A percentile compares a stretch with the other conserved stretches of the same genome.
Conservation (phyloP, 1,140 invertebrate species). For the Drosophila bocki region DNA sequence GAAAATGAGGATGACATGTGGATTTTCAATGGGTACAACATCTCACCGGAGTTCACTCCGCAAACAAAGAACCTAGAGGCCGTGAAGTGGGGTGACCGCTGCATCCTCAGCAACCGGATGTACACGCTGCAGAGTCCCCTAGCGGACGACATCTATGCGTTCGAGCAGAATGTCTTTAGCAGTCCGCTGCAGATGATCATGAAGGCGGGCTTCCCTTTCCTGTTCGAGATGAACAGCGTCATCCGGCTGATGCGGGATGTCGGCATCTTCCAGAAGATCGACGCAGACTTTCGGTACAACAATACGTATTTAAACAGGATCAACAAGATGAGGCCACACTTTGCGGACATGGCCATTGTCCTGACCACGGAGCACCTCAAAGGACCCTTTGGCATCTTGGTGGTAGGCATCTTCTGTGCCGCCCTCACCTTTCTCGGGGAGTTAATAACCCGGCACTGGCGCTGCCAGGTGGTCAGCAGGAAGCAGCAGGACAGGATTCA, state of each 20-base stretch:
- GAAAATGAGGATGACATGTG: slow-evolving; percentile 85
- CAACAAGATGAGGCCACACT: slow-evolving; percentile 66
- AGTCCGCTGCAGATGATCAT: slow-evolving; percentile 86
- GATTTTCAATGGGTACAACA: slow-evolving; percentile 85
- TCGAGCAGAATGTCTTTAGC: slow-evolving; percentile 84
- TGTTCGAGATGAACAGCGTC: slow-evolving; percentile 84
- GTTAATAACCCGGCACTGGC: slow-evolving; percentile 30
- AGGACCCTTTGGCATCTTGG: slow-evolving; percentile 85
- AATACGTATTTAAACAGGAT: slow-evolving; percentile 81
- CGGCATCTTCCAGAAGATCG: slow-evolving; percentile 84
- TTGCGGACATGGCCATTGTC: slow-evolving; percentile 70
- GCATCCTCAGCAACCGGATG: slow-evolving; percentile 76
- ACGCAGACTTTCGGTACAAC: slow-evolving; percentile 73
- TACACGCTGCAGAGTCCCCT: slow-evolving; percentile 67
- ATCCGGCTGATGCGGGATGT: slow-evolving; percentile 85
- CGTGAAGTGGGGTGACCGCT: slow-evolving; percentile 82
- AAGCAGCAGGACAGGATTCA: background rate
- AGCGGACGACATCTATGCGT: slow-evolving; percentile 84
- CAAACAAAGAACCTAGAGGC: slow-evolving; percentile 77
- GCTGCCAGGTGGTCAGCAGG: slow-evolving; percentile 10
- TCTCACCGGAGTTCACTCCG: slow-evolving; percentile 79
- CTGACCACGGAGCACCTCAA: slow-evolving; percentile 86
- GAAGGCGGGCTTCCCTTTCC: slow-evolving; percentile 86
- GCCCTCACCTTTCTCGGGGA: slow-evolving; percentile 55
- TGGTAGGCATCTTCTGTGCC: slow-evolving; percentile 73